Evolutionary conservation across 2,797 vertebrate species (phyloP), one percentile per base, ranked within the genome.

Genomic region (Falco naumanni): DNA sequence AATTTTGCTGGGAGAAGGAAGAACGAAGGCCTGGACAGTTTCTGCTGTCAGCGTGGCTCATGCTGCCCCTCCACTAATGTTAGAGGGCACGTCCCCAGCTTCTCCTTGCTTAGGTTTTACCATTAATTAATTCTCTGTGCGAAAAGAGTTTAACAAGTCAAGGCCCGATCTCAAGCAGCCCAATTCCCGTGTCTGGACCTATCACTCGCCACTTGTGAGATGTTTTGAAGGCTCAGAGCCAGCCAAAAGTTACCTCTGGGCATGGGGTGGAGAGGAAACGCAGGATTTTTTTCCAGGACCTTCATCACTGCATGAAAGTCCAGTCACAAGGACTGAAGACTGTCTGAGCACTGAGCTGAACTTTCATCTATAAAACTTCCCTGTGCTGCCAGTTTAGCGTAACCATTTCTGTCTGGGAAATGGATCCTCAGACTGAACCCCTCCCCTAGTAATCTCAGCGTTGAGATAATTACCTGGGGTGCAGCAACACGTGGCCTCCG

Each of bases 11-110:
- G 61, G 65, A 84, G 31, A 87, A 87, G 59, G 50, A 75, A 51
- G 24, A 90, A 66, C 7, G 13, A 75, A 68, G 47, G 69, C 47
- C 56, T 17, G 68, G 13, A 10, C 13, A 43, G 24, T 61, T 65
- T 59, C 39, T 91, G 60, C 65, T 76, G 34, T 87, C 39, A 16
- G 4, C 26, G 20, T 57, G 0, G 0, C 34, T 84, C 0, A 0
- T 61, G 63, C 10, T 84, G 26, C 29, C 29, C 13, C 12, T 1
- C 1, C 16, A 11, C 25, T 64, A 17, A 28, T 10, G 13, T 79
- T 33, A 14, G 16, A 78, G 54, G 31, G 41, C 70, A 65, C 56
- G 37, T 76, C 31, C 7, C 31, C 82, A 50, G 29, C 34, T 92
- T 59, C 66, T 69, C 28, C 63, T 71, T 54, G 17, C 45, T 68